Base-by-base conservation (phyloP, 2,888 invertebrate genomes). In the Epinotia bilunana region DNA sequence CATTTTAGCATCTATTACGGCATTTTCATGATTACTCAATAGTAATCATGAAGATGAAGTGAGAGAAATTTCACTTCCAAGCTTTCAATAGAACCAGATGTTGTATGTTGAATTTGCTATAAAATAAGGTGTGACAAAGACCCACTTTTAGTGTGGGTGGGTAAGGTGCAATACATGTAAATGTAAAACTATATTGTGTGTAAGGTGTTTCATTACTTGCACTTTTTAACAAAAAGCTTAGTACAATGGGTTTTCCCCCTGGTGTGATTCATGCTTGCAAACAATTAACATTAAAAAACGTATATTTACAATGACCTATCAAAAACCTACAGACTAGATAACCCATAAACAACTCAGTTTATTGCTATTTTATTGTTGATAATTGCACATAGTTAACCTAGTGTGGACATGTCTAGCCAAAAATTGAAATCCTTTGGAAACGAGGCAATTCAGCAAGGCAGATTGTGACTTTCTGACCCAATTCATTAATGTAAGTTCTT, bases 391-490 rank as follows among this genome's bases (percentile, higher is more conserved):
- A 28, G 55, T 49, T 46, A 46, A 20, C 16, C 7, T 2, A 49
- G 33, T 53, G 13, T 4, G 33, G 61, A 65, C 23, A 68, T 62
- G 33, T 3, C 43, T 3, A 33, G 55, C 4, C 2, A 68, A 58
- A 57, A 68, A 46, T 68, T 13, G n/a, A 74, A 68, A 74, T 68
- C 39, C 43, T 64, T 20, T 64, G 18, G 55, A 72, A 68, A 68
- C 28, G 28, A 72, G 72, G 55, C 53, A 60, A 64, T 62, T 68
- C 63, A 62, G 64, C n/a, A n/a, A n/a, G 69, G 72, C 73, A 73
- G 67, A 76, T 68, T 77, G 49, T 73, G 77, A 73, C 77, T 76
- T 68, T 76, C 49, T 73, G 77, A 73, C 77, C 77, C 53, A 76
- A 68, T 77, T 74, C 55, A 72, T 53, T 63, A n/a, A n/a, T 20